Conservation (phyloP, 2,888 invertebrate genomes). For the Eupithecia tripunctaria region DNA sequence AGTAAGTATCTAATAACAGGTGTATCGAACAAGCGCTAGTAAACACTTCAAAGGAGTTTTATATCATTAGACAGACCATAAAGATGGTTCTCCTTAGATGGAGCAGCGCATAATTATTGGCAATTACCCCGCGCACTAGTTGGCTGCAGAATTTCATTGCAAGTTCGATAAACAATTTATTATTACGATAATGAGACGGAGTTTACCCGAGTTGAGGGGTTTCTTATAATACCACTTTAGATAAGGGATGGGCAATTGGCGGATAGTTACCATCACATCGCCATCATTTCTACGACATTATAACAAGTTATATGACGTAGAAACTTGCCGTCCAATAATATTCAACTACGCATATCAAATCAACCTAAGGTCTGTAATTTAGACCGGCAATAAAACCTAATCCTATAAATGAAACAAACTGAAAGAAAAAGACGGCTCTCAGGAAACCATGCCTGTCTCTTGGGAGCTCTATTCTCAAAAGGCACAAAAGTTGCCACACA, state of each 20-base stretch:
- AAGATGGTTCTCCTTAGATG: slow-evolving; percentile 61
- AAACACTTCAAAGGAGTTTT: slow-evolving; percentile 30
- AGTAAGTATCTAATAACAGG: slow-evolving; percentile 30
- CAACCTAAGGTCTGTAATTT: neutral
- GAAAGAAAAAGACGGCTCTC: no score
- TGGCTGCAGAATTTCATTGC: slow-evolving; percentile 57
- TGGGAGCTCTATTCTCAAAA: neutral
- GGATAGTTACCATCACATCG: neutral
- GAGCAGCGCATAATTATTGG: slow-evolving; percentile 59
- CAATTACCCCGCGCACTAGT: slow-evolving; percentile 62
- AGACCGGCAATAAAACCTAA: neutral
- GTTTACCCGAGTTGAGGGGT: neutral
- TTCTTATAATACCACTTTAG: neutral
- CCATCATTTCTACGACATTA: no score
- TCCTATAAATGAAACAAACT: neutral
- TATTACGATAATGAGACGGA: neutral
- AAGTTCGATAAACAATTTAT: slow-evolving; percentile 34
- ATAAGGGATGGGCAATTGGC: neutral
- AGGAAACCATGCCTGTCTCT: neutral
- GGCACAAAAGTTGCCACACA: neutral
- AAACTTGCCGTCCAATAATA: neutral
- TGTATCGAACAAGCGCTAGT: slow-evolving; percentile 25
- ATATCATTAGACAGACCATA: slow-evolving; percentile 44
- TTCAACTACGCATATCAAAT: neutral
- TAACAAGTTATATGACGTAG: neutral